Evolutionary conservation across 2,888 invertebrate species (phyloP), one percentile per base, ranked within the genome.

Genomic region (Himalopsyche japonica): DNA sequence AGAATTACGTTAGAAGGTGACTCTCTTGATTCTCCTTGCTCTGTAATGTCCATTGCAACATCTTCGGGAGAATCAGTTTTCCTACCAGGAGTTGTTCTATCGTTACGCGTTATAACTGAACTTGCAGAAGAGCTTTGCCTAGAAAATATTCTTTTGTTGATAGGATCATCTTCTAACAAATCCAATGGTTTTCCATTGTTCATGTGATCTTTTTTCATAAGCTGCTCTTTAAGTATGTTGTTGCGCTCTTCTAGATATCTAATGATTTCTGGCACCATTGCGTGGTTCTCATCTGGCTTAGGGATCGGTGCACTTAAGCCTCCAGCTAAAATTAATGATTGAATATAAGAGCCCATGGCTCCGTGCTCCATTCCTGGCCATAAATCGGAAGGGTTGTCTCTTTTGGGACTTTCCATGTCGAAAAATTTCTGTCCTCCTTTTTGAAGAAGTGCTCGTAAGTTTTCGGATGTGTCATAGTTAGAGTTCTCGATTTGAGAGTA

Each of bases 1-100:
- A 98, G 94, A 92, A 97, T 97, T 91, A 97, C 95, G 88, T 94
- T 94, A 84, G 94, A 93, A 81, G 94, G 93, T 86, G 93, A 92
- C 87, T 95, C 95, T 87, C 90, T 84, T 78, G 87, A 49, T 88
- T 93, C 90, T 79, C 88, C 88, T 90, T 86, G 91, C 89, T 48
- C 82, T 12, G 83, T 84, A 2, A 86, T 83, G 18, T 86, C 87
- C 87, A 86, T 88, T 80, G 81, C 84, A 32, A 81, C 84, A 24
- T 87, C 87, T 82, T 86, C 90, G 89, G 85, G 91, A 89, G 88
- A 91, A 90, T 90, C 90, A 89, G 88, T 91, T 90, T 82, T 90
- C 89, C 87, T 90, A 89, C 84, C 90, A 89, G 85, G 88, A 87
- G 87, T 89, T 20, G 82, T 34, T 89, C 82, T 85, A 70, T 87